These are phyloP conservation scores for Ceratina australensis DNA, from an alignment of 1,140 invertebrate genomes.

Conservation along the genomic window DNA sequence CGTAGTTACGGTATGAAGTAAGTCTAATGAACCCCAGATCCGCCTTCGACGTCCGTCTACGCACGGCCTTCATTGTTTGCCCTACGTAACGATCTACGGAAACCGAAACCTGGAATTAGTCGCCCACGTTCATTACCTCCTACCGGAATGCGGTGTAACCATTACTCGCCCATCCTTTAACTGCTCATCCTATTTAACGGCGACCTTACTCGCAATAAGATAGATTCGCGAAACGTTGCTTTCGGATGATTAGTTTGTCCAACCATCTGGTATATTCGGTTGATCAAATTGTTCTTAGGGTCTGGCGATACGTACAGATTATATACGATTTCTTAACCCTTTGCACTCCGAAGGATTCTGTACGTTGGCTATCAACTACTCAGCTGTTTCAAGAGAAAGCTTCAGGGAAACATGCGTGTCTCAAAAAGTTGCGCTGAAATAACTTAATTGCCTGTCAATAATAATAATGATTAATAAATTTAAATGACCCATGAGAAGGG, in stretches of 20 bases:
- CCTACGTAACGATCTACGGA: slow-evolving; percentile 69
- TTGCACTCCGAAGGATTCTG: too few species aligned
- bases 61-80: slow-evolving; percentile 65
- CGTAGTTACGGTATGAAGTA: slow-evolving; percentile 11
- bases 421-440: too few species aligned
- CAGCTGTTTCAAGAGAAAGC: too few species aligned
- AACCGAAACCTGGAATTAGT: slow-evolving; percentile 70
- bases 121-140: slow-evolving; percentile 67
- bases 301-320: too few species aligned
- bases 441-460: too few species aligned
- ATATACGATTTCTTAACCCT: too few species aligned
- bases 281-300: background rate
- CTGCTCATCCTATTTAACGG: background rate
- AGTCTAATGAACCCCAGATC: slow-evolving; percentile 56
- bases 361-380: too few species aligned
- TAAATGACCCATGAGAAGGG: too few species aligned
- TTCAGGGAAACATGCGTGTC: too few species aligned
- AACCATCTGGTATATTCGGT: background rate
- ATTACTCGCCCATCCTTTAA: slow-evolving; percentile 14
- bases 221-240: background rate
- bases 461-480: too few species aligned
- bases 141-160: slow-evolving; percentile 41
- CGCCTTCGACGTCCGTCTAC: slow-evolving; percentile 58
- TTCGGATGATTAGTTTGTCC: background rate
- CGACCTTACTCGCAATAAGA: background rate